These are phyloP conservation scores for Hemistola chrysoprasaria DNA, from an alignment of 2,888 invertebrate genomes.

Conservation along the genomic window DNA sequence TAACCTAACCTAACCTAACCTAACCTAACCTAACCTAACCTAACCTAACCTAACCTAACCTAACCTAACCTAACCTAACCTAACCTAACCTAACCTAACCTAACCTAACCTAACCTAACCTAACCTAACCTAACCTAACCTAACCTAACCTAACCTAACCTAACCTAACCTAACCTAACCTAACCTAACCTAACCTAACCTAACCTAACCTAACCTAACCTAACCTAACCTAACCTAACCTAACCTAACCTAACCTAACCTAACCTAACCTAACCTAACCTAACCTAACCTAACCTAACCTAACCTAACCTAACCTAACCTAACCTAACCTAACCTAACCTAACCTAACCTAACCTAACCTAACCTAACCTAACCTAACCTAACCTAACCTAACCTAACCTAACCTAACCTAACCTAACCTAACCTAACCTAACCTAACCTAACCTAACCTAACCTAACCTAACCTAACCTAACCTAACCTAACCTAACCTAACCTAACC, in stretches of 20 bases:
- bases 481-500: conserved; percentile 30
- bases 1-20: conserved; percentile 33
- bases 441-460: conserved; percentile 27
- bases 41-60: conserved; percentile 33
- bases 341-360: conserved; percentile 35
- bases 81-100: conserved; percentile 34
- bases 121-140: conserved; percentile 34
- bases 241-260: conserved; percentile 34
- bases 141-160: conserved; percentile 31
- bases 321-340: conserved; percentile 31
- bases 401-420: conserved; percentile 32
- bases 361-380: conserved; percentile 33
- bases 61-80: conserved; percentile 33
- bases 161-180: conserved; percentile 30
- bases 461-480: conserved; percentile 29
- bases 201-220: conserved; percentile 31
- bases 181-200: conserved; percentile 30
- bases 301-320: conserved; percentile 33
- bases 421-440: conserved; percentile 31
- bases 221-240: conserved; percentile 31
- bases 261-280: conserved; percentile 32
- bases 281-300: conserved; percentile 35
- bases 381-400: conserved; percentile 31
- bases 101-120: conserved; percentile 34
- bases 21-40: conserved; percentile 32